phyloP scores from a whole-genome alignment of 2,888 invertebrate species.

The Arctia plantaginis region DNA sequence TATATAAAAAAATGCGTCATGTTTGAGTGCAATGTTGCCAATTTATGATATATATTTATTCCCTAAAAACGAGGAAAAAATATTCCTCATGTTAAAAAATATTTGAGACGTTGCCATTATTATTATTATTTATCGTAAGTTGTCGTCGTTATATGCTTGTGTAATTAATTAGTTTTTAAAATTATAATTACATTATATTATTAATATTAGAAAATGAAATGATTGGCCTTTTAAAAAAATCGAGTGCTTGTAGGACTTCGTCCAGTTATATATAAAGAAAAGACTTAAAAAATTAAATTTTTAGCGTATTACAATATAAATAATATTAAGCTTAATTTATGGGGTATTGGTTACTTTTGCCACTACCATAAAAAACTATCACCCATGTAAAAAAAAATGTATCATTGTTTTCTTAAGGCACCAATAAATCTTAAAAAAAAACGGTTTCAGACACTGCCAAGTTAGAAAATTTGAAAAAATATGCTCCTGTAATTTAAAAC shows the following conservation, averaged over 20 bases:
- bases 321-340: constrained; percentile 51
- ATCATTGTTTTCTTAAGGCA: neutral
- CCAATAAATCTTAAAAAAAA: neutral
- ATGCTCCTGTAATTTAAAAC: too few relatives aligned
- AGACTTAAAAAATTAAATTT: constrained; percentile 82
- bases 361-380: neutral
- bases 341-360: constrained; percentile 48
- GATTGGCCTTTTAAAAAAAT: constrained; percentile 79
- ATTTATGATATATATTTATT: constrained; percentile 18
- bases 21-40: neutral
- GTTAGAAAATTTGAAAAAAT: too few relatives aligned
- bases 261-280: constrained; percentile 74
- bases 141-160: constrained; percentile 55
- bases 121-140: constrained; percentile 57
- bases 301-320: constrained; percentile 61
- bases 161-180: constrained; percentile 52
- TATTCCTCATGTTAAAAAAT: constrained; percentile 33
- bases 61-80: constrained; percentile 30
- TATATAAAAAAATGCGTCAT: too few relatives aligned
- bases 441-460: too few relatives aligned
- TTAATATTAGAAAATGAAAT: constrained; percentile 46
- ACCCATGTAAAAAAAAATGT: neutral
- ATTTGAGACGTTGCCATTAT: constrained; percentile 42
- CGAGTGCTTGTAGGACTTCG: constrained; percentile 82
- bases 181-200: constrained; percentile 47